These are phyloP conservation scores for Platichthys stellatus DNA, from an alignment of 2,113 vertebrate genomes.

Conservation along the genomic window DNA sequence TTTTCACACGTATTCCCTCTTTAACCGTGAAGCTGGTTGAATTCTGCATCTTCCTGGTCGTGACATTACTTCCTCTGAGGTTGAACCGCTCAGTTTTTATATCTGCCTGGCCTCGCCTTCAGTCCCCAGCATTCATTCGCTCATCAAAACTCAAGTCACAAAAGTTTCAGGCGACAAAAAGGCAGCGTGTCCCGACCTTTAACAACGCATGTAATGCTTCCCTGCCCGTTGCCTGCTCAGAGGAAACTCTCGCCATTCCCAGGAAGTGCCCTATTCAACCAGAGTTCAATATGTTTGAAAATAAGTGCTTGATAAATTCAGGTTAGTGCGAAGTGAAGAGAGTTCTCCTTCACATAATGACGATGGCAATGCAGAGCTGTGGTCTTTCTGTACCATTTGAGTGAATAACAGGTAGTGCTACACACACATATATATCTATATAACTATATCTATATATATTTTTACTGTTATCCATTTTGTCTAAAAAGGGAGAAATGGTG, in stretches of 20 bases:
- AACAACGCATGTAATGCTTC: constrained; percentile 25
- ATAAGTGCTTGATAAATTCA: constrained; percentile 16
- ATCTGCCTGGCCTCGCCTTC: constrained; percentile 18
- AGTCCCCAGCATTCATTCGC: constrained; percentile 3
- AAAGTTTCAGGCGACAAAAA: constrained; percentile 18
- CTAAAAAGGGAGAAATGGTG: constrained; percentile 82
- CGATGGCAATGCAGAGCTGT: constrained; percentile 36
- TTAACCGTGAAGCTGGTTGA: constrained; percentile 26
- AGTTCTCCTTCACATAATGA: constrained; percentile 38
- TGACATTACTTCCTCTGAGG: constrained; percentile 15
- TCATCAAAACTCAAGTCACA: background rate
- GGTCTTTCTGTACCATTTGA: constrained; percentile 40
- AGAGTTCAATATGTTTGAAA: background rate
- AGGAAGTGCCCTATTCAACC: constrained; percentile 22
- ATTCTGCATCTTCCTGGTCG: constrained; percentile 36
- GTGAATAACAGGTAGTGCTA: constrained; percentile 52
- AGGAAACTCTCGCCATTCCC: constrained; percentile 17
- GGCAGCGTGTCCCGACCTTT: constrained; percentile 4
- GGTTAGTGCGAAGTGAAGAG: constrained; percentile 13
- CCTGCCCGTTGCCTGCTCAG: constrained; percentile 11
- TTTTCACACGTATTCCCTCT: background rate
- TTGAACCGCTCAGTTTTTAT: constrained; percentile 11
- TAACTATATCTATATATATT: constrained; percentile 9
- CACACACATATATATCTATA: constrained; percentile 18
- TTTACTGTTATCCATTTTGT: constrained; percentile 64